phyloP scores from a whole-genome alignment of 2,113 vertebrate genomes.

The Xiphias gladius region DNA sequence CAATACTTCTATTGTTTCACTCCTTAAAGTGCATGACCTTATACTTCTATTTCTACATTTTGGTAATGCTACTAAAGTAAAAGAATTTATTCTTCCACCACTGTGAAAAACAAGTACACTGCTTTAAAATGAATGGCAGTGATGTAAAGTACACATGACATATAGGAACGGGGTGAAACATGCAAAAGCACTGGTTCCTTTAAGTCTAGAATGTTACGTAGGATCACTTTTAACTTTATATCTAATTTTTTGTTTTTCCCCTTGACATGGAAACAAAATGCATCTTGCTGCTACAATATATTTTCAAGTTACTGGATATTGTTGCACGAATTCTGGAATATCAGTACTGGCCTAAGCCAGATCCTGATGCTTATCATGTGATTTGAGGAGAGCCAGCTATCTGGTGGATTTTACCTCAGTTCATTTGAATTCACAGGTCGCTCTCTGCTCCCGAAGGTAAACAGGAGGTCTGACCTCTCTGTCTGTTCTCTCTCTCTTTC shows the following conservation, averaged over 20 bases:
- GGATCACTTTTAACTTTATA: not conserved
- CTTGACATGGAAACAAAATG: not conserved
- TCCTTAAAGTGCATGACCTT: too few species aligned
- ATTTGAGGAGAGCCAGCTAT: constrained; percentile 2
- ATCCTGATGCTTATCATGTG: constrained; percentile 18
- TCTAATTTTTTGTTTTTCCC: not conserved
- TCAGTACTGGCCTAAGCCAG: not conserved
- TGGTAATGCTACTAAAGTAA: too few species aligned
- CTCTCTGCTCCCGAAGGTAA: constrained; percentile 40
- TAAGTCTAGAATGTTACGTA: not conserved
- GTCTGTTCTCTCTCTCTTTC: not conserved
- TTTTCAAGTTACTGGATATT: not conserved
- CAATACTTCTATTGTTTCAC: too few species aligned
- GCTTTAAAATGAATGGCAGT: too few species aligned
- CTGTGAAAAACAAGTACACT: too few species aligned
- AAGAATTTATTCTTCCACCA: too few species aligned
- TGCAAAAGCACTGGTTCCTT: too few species aligned
- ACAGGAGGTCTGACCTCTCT: constrained; percentile 44
- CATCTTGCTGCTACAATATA: not conserved
- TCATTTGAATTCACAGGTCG: constrained; percentile 20
- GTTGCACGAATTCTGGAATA: not conserved
- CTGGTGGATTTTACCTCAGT: constrained; percentile 6
- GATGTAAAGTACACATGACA: too few species aligned
- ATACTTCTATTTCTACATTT: too few species aligned
- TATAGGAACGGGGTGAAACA: too few species aligned